Conservation (phyloP, 2,113 vertebrate genomes). For the Castor canadensis region DNA sequence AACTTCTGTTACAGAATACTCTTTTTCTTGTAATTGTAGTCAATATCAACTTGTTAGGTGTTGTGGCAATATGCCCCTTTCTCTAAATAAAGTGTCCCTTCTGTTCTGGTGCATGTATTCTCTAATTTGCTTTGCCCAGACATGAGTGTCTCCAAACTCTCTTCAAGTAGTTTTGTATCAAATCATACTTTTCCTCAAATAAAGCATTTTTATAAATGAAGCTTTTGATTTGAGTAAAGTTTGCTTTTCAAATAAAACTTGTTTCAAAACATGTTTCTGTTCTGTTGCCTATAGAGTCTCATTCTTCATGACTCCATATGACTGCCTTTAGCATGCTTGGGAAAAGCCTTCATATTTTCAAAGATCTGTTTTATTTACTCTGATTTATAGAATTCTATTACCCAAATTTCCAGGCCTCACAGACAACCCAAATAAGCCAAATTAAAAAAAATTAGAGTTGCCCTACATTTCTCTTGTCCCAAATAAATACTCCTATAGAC, state of each 20-base stretch:
- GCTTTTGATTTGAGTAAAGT: neutral
- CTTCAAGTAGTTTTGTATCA: neutral
- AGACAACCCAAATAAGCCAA: neutral
- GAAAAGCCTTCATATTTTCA: neutral
- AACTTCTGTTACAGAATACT: neutral
- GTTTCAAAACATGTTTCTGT: neutral
- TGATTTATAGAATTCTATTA: neutral
- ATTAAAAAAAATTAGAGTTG: neutral
- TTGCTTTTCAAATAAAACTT: constrained; percentile 24
- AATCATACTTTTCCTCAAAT: neutral
- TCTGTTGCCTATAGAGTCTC: neutral
- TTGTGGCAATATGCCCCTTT: neutral
- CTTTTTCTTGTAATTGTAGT: neutral
- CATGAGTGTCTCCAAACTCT: neutral
- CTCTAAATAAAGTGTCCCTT: neutral
- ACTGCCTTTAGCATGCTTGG: neutral
- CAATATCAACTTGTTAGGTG: neutral
- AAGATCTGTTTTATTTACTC: neutral
- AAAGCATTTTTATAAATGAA: neutral
- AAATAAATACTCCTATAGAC: neutral
- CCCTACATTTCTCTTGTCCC: neutral
- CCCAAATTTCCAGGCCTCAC: neutral
- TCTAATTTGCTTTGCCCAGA: neutral
- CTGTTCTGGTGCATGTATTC: neutral
- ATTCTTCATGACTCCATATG: neutral